Base-by-base conservation (phyloP, 2,113 vertebrate genomes). In the Aythya baeri region DNA sequence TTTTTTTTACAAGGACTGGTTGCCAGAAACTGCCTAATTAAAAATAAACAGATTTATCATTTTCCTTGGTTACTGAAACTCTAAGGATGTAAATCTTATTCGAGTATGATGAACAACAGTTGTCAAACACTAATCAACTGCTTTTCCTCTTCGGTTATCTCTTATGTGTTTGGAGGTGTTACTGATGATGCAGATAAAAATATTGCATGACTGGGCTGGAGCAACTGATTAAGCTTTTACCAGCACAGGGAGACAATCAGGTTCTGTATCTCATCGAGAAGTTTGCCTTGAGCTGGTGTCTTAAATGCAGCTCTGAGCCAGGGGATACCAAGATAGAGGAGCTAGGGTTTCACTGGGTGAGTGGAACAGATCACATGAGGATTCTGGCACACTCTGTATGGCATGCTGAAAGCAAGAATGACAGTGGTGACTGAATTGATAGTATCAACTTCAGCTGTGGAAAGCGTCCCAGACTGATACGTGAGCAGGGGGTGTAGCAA, bases 261-360 rank as follows among this genome's bases (percentile, higher is more conserved):
- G 52, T 93, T 23, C 20, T 89, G 38, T 46, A 79, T 82, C 79
- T 83, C 65, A 57, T 38, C 13, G n/a, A 46, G 92, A 90, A 70
- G 84, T 74, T 88, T 96, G 88, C 50, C 58, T 65, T 82, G 80
- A 66, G 58, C 81, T 73, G 62, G 18, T 89, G 78, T 50, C 52
- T 86, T 86, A 88, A 95, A 67, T 6, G 4, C 88, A 62, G 91
- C 91, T 95, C 84, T 94, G 89, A 95, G 78, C 38, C 52, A 58
- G 79, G 78, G 95, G 88, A 86, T 80, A 93, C 93, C 83, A 87
- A 88, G 96, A 86, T 90, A 97, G 91, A 94, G 93, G 93, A 98
- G 98, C 94, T 98, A 97, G 96, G 90, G 97, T 98, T 98, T 98
- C 98, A 98, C 98, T 99, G 97, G 98, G 49, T 98, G 97, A 93